phyloP scores from a whole-genome alignment of 1,140 invertebrate species.

The Scaptomyza graminum region DNA sequence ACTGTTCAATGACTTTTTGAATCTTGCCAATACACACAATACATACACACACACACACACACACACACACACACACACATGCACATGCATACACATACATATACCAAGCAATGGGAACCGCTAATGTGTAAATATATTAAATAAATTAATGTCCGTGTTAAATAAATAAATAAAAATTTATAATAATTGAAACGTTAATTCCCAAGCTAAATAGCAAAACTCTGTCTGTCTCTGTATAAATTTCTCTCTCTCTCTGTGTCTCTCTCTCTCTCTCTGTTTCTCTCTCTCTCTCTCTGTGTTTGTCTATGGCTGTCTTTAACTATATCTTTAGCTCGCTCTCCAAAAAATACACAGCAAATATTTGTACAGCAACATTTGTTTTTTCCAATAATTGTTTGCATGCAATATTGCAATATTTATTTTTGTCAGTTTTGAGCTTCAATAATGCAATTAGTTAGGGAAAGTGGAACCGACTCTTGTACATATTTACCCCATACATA shows the following conservation, averaged over 20 bases:
- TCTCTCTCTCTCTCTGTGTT: constrained; percentile 10
- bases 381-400: constrained; percentile 1
- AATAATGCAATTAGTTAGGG: background rate
- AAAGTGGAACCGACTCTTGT: background rate
- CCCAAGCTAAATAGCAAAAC: background rate
- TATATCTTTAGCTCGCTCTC: constrained; percentile 22
- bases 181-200: constrained; percentile 17
- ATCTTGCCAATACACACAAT: constrained; percentile 3
- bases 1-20: constrained; percentile 13
- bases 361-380: constrained; percentile 7
- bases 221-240: constrained; percentile 10
- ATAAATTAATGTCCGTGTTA: constrained; percentile 32
- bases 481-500: constrained; percentile 1
- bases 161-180: constrained; percentile 20
- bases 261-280: constrained; percentile 4
- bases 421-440: background rate
- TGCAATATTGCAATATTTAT: constrained; percentile 16
- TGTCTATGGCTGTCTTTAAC: constrained; percentile 32
- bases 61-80: constrained; percentile 12
- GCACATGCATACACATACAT: constrained; percentile 3
- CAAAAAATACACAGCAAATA: constrained; percentile 2
- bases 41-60: constrained; percentile 3
- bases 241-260: constrained; percentile 13
- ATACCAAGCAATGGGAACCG: constrained; percentile 20
- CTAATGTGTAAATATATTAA: constrained; percentile 31